These are phyloP conservation scores for Slavum lentiscoides DNA, from an alignment of 2,888 invertebrate species.

Conservation along the genomic window DNA sequence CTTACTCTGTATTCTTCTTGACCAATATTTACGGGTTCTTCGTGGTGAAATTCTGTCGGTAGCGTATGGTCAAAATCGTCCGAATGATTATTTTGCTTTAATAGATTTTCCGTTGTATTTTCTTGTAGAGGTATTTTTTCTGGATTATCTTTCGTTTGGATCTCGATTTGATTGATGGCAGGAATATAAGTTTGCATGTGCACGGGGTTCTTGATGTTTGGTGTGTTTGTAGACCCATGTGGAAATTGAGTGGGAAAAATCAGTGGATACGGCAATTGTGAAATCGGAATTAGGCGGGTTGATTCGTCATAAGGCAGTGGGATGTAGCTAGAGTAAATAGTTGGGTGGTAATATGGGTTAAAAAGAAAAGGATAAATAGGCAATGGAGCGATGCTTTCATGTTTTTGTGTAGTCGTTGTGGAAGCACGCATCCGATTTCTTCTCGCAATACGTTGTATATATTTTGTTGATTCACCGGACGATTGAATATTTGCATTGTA, in stretches of 20 bases:
- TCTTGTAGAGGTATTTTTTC: not conserved
- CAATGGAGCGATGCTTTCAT: not conserved
- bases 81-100: not conserved
- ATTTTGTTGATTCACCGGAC: not conserved
- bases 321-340: constrained; percentile 1
- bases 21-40: not conserved
- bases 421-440: not conserved
- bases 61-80: not conserved
- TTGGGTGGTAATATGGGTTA: constrained; percentile 16
- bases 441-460: constrained; percentile 37
- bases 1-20: not conserved
- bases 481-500: not conserved
- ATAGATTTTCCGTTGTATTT: not conserved
- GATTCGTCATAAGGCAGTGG: not conserved
- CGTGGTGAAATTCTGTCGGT: not conserved
- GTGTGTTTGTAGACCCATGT: not conserved
- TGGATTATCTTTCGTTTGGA: not conserved
- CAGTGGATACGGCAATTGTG: not conserved
- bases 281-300: not conserved
- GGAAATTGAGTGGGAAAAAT: not conserved
- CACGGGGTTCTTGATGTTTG: not conserved
- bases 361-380: constrained; percentile 7
- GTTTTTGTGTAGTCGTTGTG: not conserved
- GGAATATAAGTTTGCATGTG: not conserved
- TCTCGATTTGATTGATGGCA: not conserved